Conservation (phyloP, 1,140 invertebrate genomes). For the Macrobrachium rosenbergii region DNA sequence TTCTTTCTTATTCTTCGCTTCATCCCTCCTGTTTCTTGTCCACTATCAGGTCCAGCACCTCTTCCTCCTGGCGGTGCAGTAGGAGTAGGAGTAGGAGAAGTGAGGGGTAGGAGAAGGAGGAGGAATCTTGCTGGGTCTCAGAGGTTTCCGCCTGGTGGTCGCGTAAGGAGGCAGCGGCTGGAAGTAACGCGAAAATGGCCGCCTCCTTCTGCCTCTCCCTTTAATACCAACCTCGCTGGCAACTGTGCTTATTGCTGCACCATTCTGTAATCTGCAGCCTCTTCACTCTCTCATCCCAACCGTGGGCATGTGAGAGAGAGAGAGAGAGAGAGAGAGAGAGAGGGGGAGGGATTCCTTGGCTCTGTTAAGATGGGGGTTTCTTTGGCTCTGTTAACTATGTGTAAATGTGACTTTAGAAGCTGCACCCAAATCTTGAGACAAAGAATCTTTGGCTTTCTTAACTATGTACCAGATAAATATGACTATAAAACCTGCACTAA, state of each 20-base stretch:
- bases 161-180: constrained; percentile 45
- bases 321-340: constrained; percentile 20
- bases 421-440: too few species aligned
- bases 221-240: constrained; percentile 46
- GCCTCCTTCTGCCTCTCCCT: constrained; percentile 39
- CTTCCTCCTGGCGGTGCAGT: neutral
- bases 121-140: neutral
- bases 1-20: neutral
- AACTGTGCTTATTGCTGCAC: constrained; percentile 30
- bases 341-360: neutral
- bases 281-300: constrained; percentile 24
- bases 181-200: constrained; percentile 53
- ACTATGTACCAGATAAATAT: too few species aligned
- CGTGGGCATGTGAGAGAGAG: constrained; percentile 4
- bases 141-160: constrained; percentile 16
- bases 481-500: too few species aligned
- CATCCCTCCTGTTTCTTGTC: neutral
- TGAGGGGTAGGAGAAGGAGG: neutral
- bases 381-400: too few species aligned
- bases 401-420: too few species aligned
- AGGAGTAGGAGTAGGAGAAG: neutral
- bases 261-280: constrained; percentile 44
- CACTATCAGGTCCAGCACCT: neutral
- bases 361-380: neutral
- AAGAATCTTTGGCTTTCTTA: too few species aligned